Conservation (phyloP, 2,888 invertebrate genomes). For the Mamestra brassicae region DNA sequence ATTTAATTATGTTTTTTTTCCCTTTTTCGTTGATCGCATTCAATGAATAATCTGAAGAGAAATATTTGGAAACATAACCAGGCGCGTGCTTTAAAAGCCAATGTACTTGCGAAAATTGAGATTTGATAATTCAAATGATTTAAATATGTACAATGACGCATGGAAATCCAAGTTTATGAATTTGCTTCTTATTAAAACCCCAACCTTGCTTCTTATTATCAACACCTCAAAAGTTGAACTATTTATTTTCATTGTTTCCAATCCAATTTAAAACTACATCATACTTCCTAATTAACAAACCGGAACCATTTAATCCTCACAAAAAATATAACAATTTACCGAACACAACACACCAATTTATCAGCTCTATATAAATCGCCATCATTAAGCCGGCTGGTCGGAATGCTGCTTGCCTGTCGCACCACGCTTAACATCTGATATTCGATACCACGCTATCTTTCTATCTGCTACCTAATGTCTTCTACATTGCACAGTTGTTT, state of each 20-base stretch:
- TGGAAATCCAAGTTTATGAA: neutral
- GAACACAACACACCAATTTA: conserved; percentile 27
- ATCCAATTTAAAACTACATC: neutral
- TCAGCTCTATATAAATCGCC: conserved; percentile 79
- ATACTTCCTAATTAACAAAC: neutral
- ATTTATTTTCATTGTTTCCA: neutral
- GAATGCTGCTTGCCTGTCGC: conserved; percentile 87
- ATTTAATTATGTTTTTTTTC: neutral
- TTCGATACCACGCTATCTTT: conserved; percentile 84
- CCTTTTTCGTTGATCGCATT: neutral
- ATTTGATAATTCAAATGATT: too few relatives aligned
- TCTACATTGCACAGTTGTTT: conserved; percentile 55
- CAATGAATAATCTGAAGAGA: neutral
- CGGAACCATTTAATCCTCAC: neutral
- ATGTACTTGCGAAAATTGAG: neutral
- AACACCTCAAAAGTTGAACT: neutral
- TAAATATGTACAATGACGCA: too few relatives aligned
- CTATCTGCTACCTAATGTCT: conserved; percentile 81
- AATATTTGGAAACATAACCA: neutral
- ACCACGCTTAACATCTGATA: conserved; percentile 85
- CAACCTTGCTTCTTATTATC: neutral
- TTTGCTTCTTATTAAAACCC: too few relatives aligned
- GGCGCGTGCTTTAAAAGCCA: neutral
- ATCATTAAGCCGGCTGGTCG: conserved; percentile 81
- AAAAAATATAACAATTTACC: conserved; percentile 1